Percentiles rank a stretch among this genome's conserved stretches.
Evolutionary conservation across 2,888 invertebrate species (phyloP).

Genomic region (Zele albiditarsus): DNA sequence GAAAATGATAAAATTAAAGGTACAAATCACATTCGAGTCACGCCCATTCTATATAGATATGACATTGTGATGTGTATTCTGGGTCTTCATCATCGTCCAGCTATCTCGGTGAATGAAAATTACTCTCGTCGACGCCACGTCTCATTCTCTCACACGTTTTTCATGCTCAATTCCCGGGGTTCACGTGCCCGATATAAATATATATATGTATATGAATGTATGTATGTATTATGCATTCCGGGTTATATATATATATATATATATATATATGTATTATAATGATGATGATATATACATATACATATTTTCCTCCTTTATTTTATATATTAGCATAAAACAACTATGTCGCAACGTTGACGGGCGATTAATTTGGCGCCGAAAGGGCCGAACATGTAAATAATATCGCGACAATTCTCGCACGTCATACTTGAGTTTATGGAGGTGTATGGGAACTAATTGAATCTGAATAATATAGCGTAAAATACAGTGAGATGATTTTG

Average conservation of each 20-base stretch:
- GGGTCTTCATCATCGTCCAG: conserved; percentile 20
- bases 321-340: conserved; percentile 60
- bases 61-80: conserved; percentile 42
- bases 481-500: not conserved
- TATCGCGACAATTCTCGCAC: not conserved
- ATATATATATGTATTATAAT: conserved; percentile 11
- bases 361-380: conserved; percentile 54
- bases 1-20: conserved; percentile 7
- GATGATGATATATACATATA: not conserved
- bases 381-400: conserved; percentile 32
- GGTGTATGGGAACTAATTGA: not conserved
- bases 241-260: conserved; percentile 9
- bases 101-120: conserved; percentile 23
- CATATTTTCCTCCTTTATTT: conserved; percentile 12
- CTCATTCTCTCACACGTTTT: conserved; percentile 57
- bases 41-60: not conserved
- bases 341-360: conserved; percentile 50
- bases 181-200: conserved; percentile 18
- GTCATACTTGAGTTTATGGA: not conserved
- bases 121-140: conserved; percentile 17
- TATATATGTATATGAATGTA: conserved; percentile 6
- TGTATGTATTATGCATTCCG: too few relatives aligned
- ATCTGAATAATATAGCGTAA: not conserved
- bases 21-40: not conserved
- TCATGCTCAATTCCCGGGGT: conserved; percentile 62